phyloP scores from a whole-genome alignment of 1,140 invertebrate genomes.

The Euura saliciscinereae region DNA sequence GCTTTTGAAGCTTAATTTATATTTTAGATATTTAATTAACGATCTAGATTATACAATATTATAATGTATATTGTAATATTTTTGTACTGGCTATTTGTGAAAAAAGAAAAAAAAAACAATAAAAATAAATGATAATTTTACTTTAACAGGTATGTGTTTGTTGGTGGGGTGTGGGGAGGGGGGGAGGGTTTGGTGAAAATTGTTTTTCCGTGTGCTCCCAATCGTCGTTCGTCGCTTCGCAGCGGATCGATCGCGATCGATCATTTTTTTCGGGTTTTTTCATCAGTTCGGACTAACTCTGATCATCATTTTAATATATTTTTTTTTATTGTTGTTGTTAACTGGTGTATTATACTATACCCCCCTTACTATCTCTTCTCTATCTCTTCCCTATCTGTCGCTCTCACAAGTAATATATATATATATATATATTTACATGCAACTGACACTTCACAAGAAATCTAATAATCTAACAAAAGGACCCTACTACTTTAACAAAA shows the following conservation, averaged over 20 bases:
- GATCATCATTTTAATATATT: slow-evolving; percentile 9
- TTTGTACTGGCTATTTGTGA: slow-evolving; percentile 52
- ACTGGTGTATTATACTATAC: slow-evolving; percentile 5
- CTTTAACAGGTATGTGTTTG: slow-evolving; percentile 34
- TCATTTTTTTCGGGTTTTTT: not conserved
- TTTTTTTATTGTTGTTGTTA: too few relatives aligned
- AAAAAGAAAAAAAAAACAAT: slow-evolving; percentile 48
- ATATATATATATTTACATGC: slow-evolving; percentile 24
- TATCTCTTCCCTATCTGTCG: slow-evolving; percentile 20
- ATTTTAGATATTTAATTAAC: slow-evolving; percentile 29
- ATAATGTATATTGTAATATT: slow-evolving; percentile 51
- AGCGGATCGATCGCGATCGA: not conserved
- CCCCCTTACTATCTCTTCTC: slow-evolving; percentile 18
- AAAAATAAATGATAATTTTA: slow-evolving; percentile 26
- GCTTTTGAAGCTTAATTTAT: slow-evolving; percentile 22
- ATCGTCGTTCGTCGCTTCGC: not conserved
- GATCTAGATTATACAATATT: slow-evolving; percentile 5
- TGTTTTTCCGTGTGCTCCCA: not conserved
- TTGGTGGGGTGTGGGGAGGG: slow-evolving; percentile 27
- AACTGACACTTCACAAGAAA: slow-evolving; percentile 23
- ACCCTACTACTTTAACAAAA: slow-evolving; percentile 35
- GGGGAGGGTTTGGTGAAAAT: slow-evolving; percentile 1
- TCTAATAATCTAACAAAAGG: slow-evolving; percentile 35
- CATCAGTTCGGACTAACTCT: not conserved
- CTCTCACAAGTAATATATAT: slow-evolving; percentile 22